These are phyloP conservation scores for Malacoctenus gilli DNA, from an alignment of 2,797 vertebrate species.

Conservation along the genomic window DNA sequence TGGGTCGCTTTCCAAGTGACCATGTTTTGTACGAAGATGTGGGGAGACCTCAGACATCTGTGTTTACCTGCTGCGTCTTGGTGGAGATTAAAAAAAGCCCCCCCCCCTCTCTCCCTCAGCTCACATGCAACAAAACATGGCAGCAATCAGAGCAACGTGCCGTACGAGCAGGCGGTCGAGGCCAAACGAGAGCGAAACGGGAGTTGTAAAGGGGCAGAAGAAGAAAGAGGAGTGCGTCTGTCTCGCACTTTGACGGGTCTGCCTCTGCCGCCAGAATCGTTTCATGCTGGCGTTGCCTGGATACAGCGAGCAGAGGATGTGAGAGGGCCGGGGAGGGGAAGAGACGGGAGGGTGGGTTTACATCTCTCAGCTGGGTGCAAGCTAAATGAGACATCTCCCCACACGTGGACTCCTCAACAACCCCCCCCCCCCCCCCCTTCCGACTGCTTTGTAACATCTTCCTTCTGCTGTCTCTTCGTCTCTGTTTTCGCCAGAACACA, in stretches of 20 bases:
- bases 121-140: no score
- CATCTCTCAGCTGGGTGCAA: slow-evolving; percentile 40
- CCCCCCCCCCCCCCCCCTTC: neutral
- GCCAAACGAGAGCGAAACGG: no score
- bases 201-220: slow-evolving; percentile 22
- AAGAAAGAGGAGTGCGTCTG: slow-evolving; percentile 30
- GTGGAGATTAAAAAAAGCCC: no score
- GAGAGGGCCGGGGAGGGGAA: slow-evolving; percentile 44
- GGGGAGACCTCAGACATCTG: no score
- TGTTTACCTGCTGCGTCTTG: no score
- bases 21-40: no score
- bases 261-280: slow-evolving; percentile 59
- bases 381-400: slow-evolving; percentile 42
- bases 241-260: slow-evolving; percentile 67
- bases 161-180: slow-evolving; percentile 26
- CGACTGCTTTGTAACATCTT: neutral
- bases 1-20: no score
- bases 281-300: slow-evolving; percentile 76
- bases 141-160: slow-evolving; percentile 32
- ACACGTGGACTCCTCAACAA: slow-evolving; percentile 9
- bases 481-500: neutral
- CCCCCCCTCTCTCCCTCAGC: no score
- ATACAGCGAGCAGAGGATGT: slow-evolving; percentile 65
- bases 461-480: neutral
- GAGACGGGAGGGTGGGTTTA: slow-evolving; percentile 39